These are phyloP conservation scores for Megalonaias nervosa DNA, from an alignment of 1,140 invertebrate species.

Conservation along the genomic window DNA sequence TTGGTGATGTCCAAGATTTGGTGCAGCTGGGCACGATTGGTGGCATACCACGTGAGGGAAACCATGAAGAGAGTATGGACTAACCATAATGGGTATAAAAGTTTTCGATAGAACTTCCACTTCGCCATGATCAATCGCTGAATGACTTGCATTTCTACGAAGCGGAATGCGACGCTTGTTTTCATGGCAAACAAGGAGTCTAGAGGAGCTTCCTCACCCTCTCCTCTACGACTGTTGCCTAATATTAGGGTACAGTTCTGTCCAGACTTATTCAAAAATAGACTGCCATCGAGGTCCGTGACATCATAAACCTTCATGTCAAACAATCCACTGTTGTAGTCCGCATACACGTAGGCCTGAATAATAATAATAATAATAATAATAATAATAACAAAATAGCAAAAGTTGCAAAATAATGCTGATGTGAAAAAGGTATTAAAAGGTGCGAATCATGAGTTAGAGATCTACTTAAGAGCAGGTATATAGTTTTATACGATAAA, in stretches of 20 bases:
- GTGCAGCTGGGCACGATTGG: constrained; percentile 13
- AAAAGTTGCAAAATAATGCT: not conserved
- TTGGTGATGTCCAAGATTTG: not conserved
- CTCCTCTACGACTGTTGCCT: not conserved
- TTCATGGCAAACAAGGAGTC: constrained; percentile 37
- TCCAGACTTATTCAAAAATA: not conserved
- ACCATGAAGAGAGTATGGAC: constrained; percentile 37
- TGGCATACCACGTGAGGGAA: constrained; percentile 31
- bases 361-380: constrained; percentile 7
- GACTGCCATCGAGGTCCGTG: constrained; percentile 42
- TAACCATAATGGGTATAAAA: constrained; percentile 35
- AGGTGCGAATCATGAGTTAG: not conserved
- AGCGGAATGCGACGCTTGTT: constrained; percentile 31
- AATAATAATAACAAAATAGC: not conserved
- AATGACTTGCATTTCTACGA: constrained; percentile 35
- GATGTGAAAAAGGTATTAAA: not conserved
- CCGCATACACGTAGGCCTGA: constrained; percentile 19
- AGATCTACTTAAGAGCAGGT: not conserved
- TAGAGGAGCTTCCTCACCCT: constrained; percentile 29
- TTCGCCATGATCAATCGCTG: constrained; percentile 37
- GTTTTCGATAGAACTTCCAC: constrained; percentile 37
- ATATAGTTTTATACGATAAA: not conserved
- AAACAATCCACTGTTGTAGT: constrained; percentile 41
- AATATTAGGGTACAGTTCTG: not conserved
- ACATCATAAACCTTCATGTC: constrained; percentile 52